phyloP scores from a whole-genome alignment of 2,797 vertebrate species.

The Margarornis squamiger region DNA sequence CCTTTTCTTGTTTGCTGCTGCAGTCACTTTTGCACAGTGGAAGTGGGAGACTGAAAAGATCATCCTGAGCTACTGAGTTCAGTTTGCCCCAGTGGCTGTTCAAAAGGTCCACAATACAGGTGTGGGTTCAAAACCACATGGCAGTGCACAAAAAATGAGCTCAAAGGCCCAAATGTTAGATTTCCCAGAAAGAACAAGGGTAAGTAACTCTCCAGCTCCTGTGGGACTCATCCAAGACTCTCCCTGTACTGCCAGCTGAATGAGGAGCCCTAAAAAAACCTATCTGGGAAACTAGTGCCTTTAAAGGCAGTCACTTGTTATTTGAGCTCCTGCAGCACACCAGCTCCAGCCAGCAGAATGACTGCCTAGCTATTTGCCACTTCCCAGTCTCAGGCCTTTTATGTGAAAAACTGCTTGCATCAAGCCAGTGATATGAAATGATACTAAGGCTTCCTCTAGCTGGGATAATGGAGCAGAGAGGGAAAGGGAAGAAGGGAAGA shows the following conservation, averaged over 20 bases:
- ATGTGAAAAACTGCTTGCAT: background rate
- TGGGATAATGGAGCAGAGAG: background rate
- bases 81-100: background rate
- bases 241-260: background rate
- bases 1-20: background rate
- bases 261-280: background rate
- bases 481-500: background rate
- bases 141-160: background rate
- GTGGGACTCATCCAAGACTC: background rate
- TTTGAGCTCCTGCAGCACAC: background rate
- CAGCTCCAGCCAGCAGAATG: background rate
- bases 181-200: background rate
- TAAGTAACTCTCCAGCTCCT: background rate
- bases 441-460: background rate
- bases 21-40: background rate
- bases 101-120: background rate
- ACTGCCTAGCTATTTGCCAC: background rate
- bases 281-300: background rate
- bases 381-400: background rate
- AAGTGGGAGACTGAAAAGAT: background rate
- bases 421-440: background rate
- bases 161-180: background rate
- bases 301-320: background rate
- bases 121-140: background rate
- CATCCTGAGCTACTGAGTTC: background rate